These are phyloP conservation scores for Pipistrellus pygmaeus DNA, from an alignment of 2,797 vertebrate genomes.

Conservation along the genomic window DNA sequence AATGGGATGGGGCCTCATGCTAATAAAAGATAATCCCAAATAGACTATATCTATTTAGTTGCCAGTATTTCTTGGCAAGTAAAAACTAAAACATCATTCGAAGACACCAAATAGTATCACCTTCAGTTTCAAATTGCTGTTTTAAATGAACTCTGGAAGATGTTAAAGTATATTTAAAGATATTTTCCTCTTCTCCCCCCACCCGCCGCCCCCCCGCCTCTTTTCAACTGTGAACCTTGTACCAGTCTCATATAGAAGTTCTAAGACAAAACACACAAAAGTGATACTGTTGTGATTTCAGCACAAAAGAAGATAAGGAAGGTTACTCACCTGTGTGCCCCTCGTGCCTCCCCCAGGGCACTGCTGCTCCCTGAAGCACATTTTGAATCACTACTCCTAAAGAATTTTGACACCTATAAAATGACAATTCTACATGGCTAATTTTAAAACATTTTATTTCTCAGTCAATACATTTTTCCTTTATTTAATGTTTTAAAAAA, in stretches of 20 bases:
- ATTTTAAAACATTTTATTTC: neutral
- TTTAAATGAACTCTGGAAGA: conserved; percentile 22
- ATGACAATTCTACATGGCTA: conserved; percentile 32
- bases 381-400: neutral
- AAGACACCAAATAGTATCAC: neutral
- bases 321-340: neutral
- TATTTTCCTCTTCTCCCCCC: neutral
- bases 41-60: neutral
- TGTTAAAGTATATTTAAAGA: conserved; percentile 25
- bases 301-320: neutral
- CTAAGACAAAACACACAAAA: neutral
- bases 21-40: neutral
- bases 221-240: neutral
- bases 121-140: conserved; percentile 1
- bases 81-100: neutral
- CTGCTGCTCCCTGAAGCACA: neutral
- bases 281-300: neutral
- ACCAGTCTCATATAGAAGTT: conserved; percentile 2
- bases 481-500: conserved; percentile 13
- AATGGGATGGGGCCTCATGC: neutral
- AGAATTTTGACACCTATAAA: neutral
- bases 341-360: neutral
- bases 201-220: neutral
- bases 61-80: neutral
- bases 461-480: conserved; percentile 25